A percentile compares a stretch with the other conserved stretches of the same genome.
Conservation (phyloP, 2,888 invertebrate genomes). For the Unio delphinus region DNA sequence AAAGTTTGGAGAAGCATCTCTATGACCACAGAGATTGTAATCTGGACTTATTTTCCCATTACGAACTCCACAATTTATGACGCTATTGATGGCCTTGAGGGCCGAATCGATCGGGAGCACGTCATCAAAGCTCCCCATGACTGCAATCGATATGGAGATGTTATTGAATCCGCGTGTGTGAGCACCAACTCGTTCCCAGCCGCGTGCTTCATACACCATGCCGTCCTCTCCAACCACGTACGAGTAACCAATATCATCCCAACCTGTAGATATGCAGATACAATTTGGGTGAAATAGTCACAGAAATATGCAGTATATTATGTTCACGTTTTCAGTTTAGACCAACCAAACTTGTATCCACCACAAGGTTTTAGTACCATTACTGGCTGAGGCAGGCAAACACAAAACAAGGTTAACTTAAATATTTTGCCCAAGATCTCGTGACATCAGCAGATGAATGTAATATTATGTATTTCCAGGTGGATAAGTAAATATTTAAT, state of each 20-base stretch:
- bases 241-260: constrained; percentile 72
- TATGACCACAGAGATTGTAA: constrained; percentile 49
- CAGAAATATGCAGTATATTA: too few species aligned
- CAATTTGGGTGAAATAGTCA: too few species aligned
- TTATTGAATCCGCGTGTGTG: constrained; percentile 79
- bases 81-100: constrained; percentile 40
- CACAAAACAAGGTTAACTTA: too few species aligned
- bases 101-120: constrained; percentile 44
- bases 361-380: too few species aligned
- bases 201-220: constrained; percentile 81
- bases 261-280: constrained; percentile 22
- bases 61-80: constrained; percentile 50
- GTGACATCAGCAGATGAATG: too few species aligned
- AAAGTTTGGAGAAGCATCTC: constrained; percentile 34
- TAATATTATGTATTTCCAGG: too few species aligned
- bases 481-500: too few species aligned
- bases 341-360: too few species aligned
- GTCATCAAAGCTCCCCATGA: constrained; percentile 55
- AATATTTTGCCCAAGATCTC: too few species aligned
- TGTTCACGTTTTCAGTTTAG: too few species aligned
- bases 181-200: constrained; percentile 82
- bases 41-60: constrained; percentile 27
- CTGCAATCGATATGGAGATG: constrained; percentile 46
- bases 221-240: constrained; percentile 87
- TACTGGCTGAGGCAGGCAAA: too few species aligned